Base-by-base conservation (phyloP, 1,140 invertebrate species). In the Melanaphis sacchari region DNA sequence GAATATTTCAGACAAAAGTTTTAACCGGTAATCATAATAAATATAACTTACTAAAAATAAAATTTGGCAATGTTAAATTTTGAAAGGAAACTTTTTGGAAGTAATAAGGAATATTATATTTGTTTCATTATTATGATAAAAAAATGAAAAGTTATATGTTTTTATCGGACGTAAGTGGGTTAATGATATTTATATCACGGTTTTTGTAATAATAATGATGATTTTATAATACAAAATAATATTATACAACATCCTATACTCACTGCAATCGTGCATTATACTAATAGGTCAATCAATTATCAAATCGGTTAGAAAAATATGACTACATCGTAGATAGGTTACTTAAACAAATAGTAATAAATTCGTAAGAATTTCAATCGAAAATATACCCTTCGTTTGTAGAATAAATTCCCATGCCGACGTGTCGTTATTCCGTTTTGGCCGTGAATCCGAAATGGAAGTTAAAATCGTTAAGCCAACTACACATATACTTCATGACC, bases 1-100 rank as follows among this genome's bases (percentile, higher is more conserved):
- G 89, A 90, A 90, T 90, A 90, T 66, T 41, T 24, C 52, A 54
- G 89, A 90, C 54, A 66, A 90, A 90, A 90, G 89, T 90, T 90
- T 90, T 90, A 21, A 38, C 40, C 54, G 26, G 89, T 66, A 66
- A 90, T 90, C 89, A 90, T 90, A 90, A 90, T 90, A 90, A 90
- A 90, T 90, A 90, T 59, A n/a, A 90, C 89, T 59, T 90, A 66
- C 9, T 21, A n/a, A 31, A 41, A 90, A 59, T 90, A 41, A 66
- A 90, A 90, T 90, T 90, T 90, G 40, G 89, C 52, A 15, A n/a
- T 90, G 52, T 66, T 41, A 43, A 90, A 90, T 90, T 90, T 90
- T 90, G 41, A 90, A 90, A 66, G 26, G 15, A 66, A 90, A 90
- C 89, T 90, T 90, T 90, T 90, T 9, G 38, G 40, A 40, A 90